Conservation (phyloP, 2,888 invertebrate species). For the Apocheima hispidaria region DNA sequence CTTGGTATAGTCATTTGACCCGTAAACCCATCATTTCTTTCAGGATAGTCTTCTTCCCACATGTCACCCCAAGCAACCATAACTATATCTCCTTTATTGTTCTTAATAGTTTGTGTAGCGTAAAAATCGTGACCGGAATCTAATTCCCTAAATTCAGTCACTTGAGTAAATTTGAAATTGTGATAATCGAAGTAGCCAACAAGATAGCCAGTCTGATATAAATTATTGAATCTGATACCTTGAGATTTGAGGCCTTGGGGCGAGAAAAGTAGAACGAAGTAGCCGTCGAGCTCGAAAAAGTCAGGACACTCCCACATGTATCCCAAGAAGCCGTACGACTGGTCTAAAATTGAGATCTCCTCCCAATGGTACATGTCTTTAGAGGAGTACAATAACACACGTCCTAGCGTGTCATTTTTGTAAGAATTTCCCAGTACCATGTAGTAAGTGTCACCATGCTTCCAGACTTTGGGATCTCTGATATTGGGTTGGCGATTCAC, state of each 20-base stretch:
- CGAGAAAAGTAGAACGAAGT: constrained; percentile 72
- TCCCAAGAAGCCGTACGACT: constrained; percentile 69
- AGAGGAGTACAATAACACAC: constrained; percentile 69
- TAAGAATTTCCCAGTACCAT: constrained; percentile 78
- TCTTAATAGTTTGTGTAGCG: constrained; percentile 72
- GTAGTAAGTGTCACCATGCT: constrained; percentile 66
- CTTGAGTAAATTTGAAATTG: constrained; percentile 56
- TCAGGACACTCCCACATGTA: constrained; percentile 85
- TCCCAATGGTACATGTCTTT: constrained; percentile 66
- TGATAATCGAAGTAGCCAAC: constrained; percentile 72
- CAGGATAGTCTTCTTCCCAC: constrained; percentile 76
- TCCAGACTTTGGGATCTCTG: constrained; percentile 82
- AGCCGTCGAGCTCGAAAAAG: constrained; percentile 72
- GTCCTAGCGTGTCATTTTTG: constrained; percentile 61
- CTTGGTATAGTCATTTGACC: constrained; percentile 75
- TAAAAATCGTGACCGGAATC: constrained; percentile 79
- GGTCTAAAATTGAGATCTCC: constrained; percentile 57
- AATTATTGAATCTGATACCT: constrained; percentile 68
- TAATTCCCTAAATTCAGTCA: constrained; percentile 64
- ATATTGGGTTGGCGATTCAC: constrained; percentile 69
- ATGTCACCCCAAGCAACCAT: constrained; percentile 76
- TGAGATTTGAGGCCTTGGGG: constrained; percentile 71
- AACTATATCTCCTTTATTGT: constrained; percentile 59
- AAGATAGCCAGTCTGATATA: constrained; percentile 77
- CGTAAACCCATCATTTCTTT: constrained; percentile 69